Evolutionary conservation across 2,797 vertebrate species (phyloP), one percentile per base, ranked within the genome.

Genomic region (Gymnopithys bicolor): DNA sequence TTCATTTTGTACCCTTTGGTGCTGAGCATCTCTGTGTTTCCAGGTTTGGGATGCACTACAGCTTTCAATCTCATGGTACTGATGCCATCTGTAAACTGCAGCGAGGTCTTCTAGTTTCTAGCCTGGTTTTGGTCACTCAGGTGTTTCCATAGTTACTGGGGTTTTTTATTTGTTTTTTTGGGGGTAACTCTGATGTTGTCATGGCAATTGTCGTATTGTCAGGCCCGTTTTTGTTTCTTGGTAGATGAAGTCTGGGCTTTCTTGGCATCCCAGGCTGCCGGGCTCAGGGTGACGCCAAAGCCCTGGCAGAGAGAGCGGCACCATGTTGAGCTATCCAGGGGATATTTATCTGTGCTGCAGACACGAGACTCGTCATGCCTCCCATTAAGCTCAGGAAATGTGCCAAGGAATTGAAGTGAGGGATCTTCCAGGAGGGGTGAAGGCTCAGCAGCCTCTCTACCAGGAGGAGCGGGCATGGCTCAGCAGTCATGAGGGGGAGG

Each of bases 101-200:
- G 66, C 3, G 4, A 87, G 58, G 59, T 58, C 74, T 52, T 63
- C 28, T 18, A 51, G 78, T 63, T 81, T 64, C 51, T 35, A 25
- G 8, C 24, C 85, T 80, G 79, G 73, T 78, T 96, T 95, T 81
- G 96, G 97, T 97, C 95, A 96, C 90, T 95, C 84, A n/a, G 62
- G 80, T 94, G 97, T 97, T 98, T 95, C 97, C 96, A 95, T 97
- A 96, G 97, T 91, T 95, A 97, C 97, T 89, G 89, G 83, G 79
- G 92, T 93, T 69, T 69, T 93, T 85, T 76, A 64, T 93, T 91
- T 94, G 79, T 84, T 89, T 96, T 37, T 37, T 59, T 95, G 30
- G 71, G 70, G 89, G 67, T 60, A 49, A 77, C 93, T 71, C 45
- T 75, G 84, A 66, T 84, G 97, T 97, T 97, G 97, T 97, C 97